phyloP scores from a whole-genome alignment of 2,888 invertebrate genomes.

The Morpho helenor region DNA sequence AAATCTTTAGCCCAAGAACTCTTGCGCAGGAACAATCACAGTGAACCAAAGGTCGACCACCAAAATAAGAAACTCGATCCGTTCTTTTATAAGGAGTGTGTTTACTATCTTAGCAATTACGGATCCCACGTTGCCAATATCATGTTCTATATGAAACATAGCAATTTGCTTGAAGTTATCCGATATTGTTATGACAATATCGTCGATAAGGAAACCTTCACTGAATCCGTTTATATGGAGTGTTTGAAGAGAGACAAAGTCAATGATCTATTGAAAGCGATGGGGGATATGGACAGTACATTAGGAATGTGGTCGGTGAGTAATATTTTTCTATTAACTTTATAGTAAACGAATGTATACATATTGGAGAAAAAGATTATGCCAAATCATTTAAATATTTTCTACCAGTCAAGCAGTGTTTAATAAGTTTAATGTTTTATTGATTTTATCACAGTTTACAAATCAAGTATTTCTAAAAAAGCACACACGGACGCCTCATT shows the following conservation, averaged over 20 bases:
- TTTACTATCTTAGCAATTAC: conserved; percentile 89
- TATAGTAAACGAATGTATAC: too few relatives aligned
- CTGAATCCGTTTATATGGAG: conserved; percentile 84
- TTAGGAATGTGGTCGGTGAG: conserved; percentile 84
- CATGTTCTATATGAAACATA: conserved; percentile 87
- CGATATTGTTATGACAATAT: conserved; percentile 84
- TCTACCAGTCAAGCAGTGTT: too few relatives aligned
- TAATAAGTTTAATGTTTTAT: too few relatives aligned
- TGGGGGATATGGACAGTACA: conserved; percentile 83
- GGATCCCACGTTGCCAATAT: conserved; percentile 87
- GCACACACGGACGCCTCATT: too few relatives aligned
- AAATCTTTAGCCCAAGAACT: conserved; percentile 70
- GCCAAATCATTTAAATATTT: too few relatives aligned
- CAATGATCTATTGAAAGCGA: conserved; percentile 79
- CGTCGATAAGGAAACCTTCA: conserved; percentile 84
- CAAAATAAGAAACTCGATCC: conserved; percentile 67
- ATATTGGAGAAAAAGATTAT: too few relatives aligned
- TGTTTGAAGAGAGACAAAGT: conserved; percentile 83
- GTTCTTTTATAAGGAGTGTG: conserved; percentile 86
- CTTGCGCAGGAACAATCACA: conserved; percentile 52
- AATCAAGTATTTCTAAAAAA: too few relatives aligned
- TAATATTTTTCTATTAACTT: conserved; percentile 8
- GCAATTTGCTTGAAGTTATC: conserved; percentile 83
- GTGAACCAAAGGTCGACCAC: conserved; percentile 54
- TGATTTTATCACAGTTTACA: too few relatives aligned